These are phyloP conservation scores for Steinernema khuongi DNA, from an alignment of 1,140 invertebrate genomes.

Conservation along the genomic window DNA sequence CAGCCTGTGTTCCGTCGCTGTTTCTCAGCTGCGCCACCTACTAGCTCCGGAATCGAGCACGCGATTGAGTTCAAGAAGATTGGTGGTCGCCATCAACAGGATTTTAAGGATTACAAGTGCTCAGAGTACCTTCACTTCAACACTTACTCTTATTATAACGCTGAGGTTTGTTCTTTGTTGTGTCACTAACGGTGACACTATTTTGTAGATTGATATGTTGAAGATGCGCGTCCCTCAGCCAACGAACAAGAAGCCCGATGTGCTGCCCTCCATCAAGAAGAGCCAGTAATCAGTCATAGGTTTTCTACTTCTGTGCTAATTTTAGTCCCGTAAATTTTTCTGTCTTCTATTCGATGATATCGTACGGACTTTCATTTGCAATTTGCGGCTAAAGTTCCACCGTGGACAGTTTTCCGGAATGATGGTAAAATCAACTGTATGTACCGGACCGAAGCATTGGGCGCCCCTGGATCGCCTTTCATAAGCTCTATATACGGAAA, in stretches of 20 bases:
- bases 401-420: too few relatives aligned
- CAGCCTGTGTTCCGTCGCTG: constrained; percentile 13
- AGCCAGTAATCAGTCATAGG: too few relatives aligned
- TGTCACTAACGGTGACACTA: neutral
- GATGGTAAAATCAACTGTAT: too few relatives aligned
- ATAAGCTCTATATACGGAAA: too few relatives aligned
- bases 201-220: constrained; percentile 25
- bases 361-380: too few relatives aligned
- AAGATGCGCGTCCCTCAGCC: constrained; percentile 29
- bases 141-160: constrained; percentile 31
- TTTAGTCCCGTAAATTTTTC: too few relatives aligned
- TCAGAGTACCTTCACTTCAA: constrained; percentile 31
- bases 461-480: too few relatives aligned
- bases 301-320: too few relatives aligned
- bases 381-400: too few relatives aligned
- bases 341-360: too few relatives aligned
- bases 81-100: constrained; percentile 18
- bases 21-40: constrained; percentile 30
- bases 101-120: constrained; percentile 30
- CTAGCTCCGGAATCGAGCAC: constrained; percentile 35
- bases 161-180: constrained; percentile 5
- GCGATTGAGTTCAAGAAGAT: constrained; percentile 26
- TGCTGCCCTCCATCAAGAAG: constrained; percentile 26
- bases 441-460: too few relatives aligned
- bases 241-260: constrained; percentile 28